Evolutionary conservation across 2,888 invertebrate genomes (phyloP).

Genomic region (Ramazzottius varieornatus): DNA sequence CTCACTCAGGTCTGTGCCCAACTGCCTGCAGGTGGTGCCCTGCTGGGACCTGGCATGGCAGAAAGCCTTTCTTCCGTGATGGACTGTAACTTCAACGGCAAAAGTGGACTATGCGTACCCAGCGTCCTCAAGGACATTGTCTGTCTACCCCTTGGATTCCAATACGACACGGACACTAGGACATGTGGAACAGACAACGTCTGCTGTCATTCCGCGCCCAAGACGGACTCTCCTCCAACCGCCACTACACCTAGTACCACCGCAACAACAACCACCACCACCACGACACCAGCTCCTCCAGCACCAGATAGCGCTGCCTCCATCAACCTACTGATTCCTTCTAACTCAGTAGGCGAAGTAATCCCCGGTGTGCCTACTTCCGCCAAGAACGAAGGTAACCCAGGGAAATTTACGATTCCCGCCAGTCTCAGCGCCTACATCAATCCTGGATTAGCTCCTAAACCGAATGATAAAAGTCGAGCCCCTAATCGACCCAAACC

Average conservation of each 20-base stretch:
- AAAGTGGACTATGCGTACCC: neutral
- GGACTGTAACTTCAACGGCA: neutral
- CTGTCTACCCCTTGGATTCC: neutral
- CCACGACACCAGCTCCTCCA: neutral
- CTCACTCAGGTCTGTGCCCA: no score
- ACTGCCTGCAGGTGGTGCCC: no score
- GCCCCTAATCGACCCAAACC: neutral
- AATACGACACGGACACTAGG: neutral
- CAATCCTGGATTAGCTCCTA: no score
- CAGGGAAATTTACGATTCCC: neutral
- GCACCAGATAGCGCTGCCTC: neutral
- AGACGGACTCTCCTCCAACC: no score
- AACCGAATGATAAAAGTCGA: neutral
- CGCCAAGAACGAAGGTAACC: neutral
- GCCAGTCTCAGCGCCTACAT: neutral
- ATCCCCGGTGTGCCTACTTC: no score
- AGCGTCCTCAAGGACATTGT: neutral
- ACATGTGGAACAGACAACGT: neutral
- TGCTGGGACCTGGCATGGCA: neutral
- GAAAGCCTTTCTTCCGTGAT: neutral
- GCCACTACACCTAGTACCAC: neutral
- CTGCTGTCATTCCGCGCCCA: slow-evolving; percentile 1
- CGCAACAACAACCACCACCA: neutral
- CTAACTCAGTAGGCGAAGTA: no score
- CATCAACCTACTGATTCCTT: neutral